Base-by-base conservation (phyloP, 2,797 vertebrate genomes). In the Corythornis leucogaster region DNA sequence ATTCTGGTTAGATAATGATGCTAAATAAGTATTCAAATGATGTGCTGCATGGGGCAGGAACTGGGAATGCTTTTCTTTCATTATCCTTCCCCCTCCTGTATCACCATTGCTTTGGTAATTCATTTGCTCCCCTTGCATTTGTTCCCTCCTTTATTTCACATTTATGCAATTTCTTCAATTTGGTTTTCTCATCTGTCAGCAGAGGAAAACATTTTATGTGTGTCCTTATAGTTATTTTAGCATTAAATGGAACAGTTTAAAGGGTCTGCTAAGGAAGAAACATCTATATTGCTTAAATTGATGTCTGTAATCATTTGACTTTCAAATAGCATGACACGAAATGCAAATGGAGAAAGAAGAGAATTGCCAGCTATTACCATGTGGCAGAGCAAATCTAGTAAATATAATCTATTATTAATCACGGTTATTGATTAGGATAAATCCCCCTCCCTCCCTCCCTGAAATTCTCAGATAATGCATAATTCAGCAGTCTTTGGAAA, bases 351-450 rank as follows among this genome's bases (percentile, higher is more conserved):
- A 51, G 46, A 54, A 25, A 40, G 76, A 38, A 67, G 64, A 92
- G 88, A 48, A 62, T 67, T 75, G 38, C 85, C 70, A 43, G 14
- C 42, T 85, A n/a, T 87, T 93, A 76, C 91, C 77, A 64, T 62
- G 71, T 82, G 93, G 87, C 57, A 11, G 6, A 80, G 84, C 85
- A 87, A 73, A 90, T 66, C 57, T 15, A 85, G 87, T 91, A 97
- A 95, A 92, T 76, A 64, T 77, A 82, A 89, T 93, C 79, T 84
- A 76, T 93, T 92, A 92, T 93, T 95, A 96, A 96, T 96, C 94
- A 89, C 46, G 28, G 57, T 89, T 97, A 96, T 94, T 93, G 95
- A 96, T 96, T 91, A 83, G 85, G 69, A 90, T 63, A 78, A 87
- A 74, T 94, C 88, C 59, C 59, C 85, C 38, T 86, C 59, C 85